These are phyloP conservation scores for Sandelia bainsii DNA, from an alignment of 2,797 vertebrate species.

Conservation along the genomic window DNA sequence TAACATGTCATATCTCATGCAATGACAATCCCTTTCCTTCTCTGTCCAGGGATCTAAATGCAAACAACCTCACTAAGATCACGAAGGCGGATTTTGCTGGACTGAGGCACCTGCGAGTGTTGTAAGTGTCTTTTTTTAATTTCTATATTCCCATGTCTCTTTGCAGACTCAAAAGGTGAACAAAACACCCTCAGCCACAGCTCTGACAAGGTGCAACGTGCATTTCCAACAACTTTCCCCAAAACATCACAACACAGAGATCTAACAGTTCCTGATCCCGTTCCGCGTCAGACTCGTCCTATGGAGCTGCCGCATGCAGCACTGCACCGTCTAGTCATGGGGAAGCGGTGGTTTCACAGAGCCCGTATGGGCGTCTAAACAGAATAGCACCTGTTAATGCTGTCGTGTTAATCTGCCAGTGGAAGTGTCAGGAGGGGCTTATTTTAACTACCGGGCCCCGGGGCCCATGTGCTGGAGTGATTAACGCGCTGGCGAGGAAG, in stretches of 20 bases:
- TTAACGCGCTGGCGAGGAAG: constrained; percentile 72
- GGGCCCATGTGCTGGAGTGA: constrained; percentile 75
- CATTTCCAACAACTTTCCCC: constrained; percentile 8
- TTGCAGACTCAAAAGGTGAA: constrained; percentile 1
- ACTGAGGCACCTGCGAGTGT: constrained; percentile 93
- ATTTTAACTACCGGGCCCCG: constrained; percentile 78
- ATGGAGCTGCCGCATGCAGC: constrained; percentile 67
- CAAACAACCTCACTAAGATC: constrained; percentile 98
- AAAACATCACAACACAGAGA: neutral
- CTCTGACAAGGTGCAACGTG: constrained; percentile 22
- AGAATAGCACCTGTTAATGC: constrained; percentile 79
- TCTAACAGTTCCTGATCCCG: constrained; percentile 31
- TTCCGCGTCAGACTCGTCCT: constrained; percentile 31
- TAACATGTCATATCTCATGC: constrained; percentile 3
- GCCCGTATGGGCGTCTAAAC: constrained; percentile 42
- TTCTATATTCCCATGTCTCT: neutral
- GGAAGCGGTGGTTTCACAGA: constrained; percentile 28
- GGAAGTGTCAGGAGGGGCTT: constrained; percentile 80
- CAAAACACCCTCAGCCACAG: constrained; percentile 2
- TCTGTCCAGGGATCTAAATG: constrained; percentile 94
- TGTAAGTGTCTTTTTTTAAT: constrained; percentile 89
- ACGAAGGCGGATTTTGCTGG: constrained; percentile 96
- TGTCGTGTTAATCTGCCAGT: constrained; percentile 79
- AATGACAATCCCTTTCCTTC: constrained; percentile 16
- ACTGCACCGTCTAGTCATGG: constrained; percentile 52